A percentile compares a stretch with the other conserved stretches of the same genome.
These are phyloP conservation scores for Atherinomorus stipes DNA, from an alignment of 2,113 vertebrate genomes.

Conservation along the genomic window DNA sequence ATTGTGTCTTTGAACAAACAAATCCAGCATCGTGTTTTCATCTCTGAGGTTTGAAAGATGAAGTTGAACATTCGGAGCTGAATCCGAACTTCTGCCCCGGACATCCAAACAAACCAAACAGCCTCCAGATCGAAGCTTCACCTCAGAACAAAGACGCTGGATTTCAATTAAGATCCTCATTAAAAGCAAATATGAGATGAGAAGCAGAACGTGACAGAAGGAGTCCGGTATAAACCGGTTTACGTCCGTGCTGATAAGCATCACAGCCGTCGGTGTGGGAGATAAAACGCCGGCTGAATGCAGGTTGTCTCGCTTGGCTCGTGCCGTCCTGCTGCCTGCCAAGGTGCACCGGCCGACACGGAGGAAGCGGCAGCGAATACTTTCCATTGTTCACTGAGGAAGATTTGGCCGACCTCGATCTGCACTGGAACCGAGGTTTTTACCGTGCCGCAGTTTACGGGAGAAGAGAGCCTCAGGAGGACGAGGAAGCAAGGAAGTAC, in stretches of 20 bases:
- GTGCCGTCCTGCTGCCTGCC: background rate
- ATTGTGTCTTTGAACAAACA: no score
- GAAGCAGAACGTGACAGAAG: background rate
- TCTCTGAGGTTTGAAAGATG: no score
- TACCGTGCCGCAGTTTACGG: conserved; percentile 1
- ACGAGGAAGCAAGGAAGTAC: conserved; percentile 16
- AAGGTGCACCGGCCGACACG: conserved; percentile 20
- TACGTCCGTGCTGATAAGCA: background rate
- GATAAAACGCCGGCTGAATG: conserved; percentile 12
- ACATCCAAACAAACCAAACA: no score
- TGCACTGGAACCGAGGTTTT: conserved; percentile 29
- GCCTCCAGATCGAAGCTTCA: background rate
- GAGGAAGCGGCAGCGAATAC: conserved; percentile 50
- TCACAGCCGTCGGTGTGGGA: no score
- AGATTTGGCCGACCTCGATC: conserved; percentile 39
- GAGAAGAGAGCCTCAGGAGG: background rate
- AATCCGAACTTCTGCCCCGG: no score
- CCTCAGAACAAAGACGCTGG: no score
- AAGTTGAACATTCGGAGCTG: no score
- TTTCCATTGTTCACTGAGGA: conserved; percentile 49
- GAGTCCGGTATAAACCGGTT: background rate
- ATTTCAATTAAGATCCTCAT: background rate
- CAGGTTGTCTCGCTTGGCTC: background rate
- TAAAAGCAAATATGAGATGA: background rate
- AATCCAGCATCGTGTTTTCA: no score